phyloP scores from a whole-genome alignment of 2,888 invertebrate genomes.

The Sesia bembeciformis region DNA sequence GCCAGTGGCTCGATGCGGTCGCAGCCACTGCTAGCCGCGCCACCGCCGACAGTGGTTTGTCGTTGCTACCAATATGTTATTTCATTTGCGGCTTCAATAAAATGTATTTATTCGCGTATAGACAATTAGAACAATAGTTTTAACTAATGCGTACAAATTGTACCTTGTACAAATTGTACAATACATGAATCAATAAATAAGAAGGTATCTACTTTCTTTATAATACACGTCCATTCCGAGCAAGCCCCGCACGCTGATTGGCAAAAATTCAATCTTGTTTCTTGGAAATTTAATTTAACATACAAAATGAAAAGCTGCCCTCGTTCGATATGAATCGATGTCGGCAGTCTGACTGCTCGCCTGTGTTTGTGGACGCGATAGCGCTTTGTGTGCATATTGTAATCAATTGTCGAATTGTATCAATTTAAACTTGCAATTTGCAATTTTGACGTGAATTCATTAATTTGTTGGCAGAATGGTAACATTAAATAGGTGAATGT shows the following conservation, averaged over 20 bases:
- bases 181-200: too few species aligned
- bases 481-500: slow-evolving; percentile 1
- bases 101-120: too few species aligned
- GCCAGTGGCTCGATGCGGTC: not conserved
- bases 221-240: not conserved
- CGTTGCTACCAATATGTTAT: not conserved
- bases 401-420: slow-evolving; percentile 57
- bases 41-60: not conserved
- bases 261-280: slow-evolving; percentile 74
- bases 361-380: slow-evolving; percentile 63
- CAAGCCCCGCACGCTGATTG: slow-evolving; percentile 54
- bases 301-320: slow-evolving; percentile 69
- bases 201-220: not conserved
- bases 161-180: too few species aligned
- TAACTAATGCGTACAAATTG: too few species aligned
- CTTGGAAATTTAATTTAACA: slow-evolving; percentile 75
- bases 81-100: too few species aligned
- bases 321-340: slow-evolving; percentile 68
- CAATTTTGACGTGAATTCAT: slow-evolving; percentile 64
- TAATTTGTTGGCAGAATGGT: slow-evolving; percentile 43
- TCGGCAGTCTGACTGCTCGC: slow-evolving; percentile 60
- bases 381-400: slow-evolving; percentile 68
- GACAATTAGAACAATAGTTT: too few species aligned
- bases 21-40: not conserved
- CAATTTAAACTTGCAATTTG: slow-evolving; percentile 64